Conservation (phyloP, 2,113 vertebrate species). For the Notarius quadriscutis region DNA sequence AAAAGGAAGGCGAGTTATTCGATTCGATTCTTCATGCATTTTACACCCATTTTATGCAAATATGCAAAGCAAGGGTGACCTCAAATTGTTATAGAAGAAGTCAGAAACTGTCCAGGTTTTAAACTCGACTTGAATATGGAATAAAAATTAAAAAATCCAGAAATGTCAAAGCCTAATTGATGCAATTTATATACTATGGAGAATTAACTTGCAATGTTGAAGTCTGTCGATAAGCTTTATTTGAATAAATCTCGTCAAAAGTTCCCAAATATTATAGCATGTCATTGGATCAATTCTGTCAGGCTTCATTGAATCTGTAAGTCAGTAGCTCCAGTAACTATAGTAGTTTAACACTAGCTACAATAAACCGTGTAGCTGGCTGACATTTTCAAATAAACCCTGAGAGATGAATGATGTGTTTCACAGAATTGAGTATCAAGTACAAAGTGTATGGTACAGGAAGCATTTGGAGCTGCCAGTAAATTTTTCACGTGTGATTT, state of each 20-base stretch:
- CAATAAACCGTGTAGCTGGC: slow-evolving; percentile 1
- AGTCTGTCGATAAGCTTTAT: background rate
- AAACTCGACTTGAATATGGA: background rate
- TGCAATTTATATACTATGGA: background rate
- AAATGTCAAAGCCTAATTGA: background rate
- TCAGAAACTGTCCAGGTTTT: background rate
- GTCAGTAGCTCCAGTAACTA: slow-evolving; percentile 6
- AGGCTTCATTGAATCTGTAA: background rate
- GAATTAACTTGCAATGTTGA: background rate
- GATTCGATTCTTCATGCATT: background rate
- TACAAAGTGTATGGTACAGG: background rate
- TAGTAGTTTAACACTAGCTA: slow-evolving; percentile 11
- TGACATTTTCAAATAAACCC: slow-evolving; percentile 42
- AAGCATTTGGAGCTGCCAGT: slow-evolving; percentile 36
- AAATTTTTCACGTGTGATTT: slow-evolving; percentile 43
- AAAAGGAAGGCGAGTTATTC: background rate
- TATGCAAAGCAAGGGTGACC: background rate
- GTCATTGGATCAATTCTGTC: background rate
- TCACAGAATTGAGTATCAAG: slow-evolving; percentile 9
- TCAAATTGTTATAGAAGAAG: too few relatives aligned
- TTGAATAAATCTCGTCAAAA: background rate
- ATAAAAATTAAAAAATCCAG: background rate
- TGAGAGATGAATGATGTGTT: slow-evolving; percentile 36
- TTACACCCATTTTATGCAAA: background rate
- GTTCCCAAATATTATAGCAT: background rate